These are phyloP conservation scores for Zygaena filipendulae DNA, from an alignment of 2,888 invertebrate species.

Conservation along the genomic window DNA sequence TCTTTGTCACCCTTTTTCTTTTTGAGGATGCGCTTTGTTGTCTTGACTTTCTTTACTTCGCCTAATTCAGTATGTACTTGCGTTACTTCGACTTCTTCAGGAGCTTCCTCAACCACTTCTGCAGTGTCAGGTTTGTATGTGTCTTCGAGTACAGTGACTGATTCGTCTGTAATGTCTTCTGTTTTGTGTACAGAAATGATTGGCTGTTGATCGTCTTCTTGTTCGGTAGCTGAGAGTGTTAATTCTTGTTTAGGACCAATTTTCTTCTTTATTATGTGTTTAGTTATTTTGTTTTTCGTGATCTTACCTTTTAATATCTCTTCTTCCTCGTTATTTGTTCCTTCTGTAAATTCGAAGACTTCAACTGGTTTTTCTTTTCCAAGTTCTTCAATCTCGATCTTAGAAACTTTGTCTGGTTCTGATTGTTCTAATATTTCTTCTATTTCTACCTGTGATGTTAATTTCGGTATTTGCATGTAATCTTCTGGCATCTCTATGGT, in stretches of 20 bases:
- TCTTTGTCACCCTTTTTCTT: constrained; percentile 33
- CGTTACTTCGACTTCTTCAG: constrained; percentile 14
- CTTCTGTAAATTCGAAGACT: no score
- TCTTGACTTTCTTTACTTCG: constrained; percentile 14
- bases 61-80: constrained; percentile 17
- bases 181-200: constrained; percentile 24
- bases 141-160: no score
- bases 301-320: no score
- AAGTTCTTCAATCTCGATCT: not conserved
- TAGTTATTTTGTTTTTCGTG: no score
- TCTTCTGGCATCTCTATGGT: constrained; percentile 46
- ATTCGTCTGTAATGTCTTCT: no score
- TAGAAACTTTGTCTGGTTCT: constrained; percentile 24
- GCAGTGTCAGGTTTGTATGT: no score
- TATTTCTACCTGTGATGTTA: constrained; percentile 32
- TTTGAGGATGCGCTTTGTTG: constrained; percentile 21
- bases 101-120: no score
- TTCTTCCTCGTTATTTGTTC: no score
- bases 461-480: constrained; percentile 33
- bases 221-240: constrained; percentile 14
- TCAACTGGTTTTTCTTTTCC: no score
- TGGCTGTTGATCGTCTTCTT: constrained; percentile 17
- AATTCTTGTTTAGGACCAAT: constrained; percentile 20
- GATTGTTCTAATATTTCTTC: constrained; percentile 22
- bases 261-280: constrained; percentile 22